Conservation (phyloP, 2,888 invertebrate species). For the Globia sparganii region DNA sequence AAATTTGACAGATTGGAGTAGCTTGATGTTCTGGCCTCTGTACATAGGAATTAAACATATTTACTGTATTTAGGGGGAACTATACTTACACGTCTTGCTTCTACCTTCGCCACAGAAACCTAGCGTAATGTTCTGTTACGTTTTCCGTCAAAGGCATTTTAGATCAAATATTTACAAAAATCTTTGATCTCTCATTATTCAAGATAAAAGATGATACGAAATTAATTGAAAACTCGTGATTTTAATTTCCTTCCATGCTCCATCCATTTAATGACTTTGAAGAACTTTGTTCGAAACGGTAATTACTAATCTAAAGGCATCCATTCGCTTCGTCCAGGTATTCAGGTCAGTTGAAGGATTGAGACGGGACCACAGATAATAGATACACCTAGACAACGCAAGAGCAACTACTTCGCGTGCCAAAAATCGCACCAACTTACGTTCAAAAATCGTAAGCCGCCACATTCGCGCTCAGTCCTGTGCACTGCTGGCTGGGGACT, state of each 20-base stretch:
- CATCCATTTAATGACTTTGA: not conserved
- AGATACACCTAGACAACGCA: too few species aligned
- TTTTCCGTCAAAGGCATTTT: not conserved
- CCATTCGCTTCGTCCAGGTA: constrained; percentile 14
- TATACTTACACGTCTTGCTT: not conserved
- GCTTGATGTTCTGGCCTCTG: too few species aligned
- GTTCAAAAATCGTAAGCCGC: too few species aligned
- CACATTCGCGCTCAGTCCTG: too few species aligned
- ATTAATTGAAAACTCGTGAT: constrained; percentile 20
- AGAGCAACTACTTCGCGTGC: too few species aligned
- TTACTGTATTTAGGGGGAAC: not conserved
- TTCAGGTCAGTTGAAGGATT: constrained; percentile 37
- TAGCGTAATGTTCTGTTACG: not conserved
- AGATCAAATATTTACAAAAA: not conserved
- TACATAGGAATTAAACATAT: too few species aligned
- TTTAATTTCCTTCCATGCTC: constrained; percentile 3
- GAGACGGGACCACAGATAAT: constrained; percentile 2
- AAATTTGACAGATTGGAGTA: too few species aligned
- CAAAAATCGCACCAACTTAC: too few species aligned
- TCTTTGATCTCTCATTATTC: not conserved
- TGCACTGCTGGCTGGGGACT: too few species aligned
- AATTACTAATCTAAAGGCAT: constrained; percentile 25
- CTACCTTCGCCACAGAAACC: not conserved
- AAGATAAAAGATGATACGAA: not conserved
- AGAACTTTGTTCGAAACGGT: constrained; percentile 18